Conservation (phyloP, 2,113 vertebrate genomes). For the Aleadryas rufinucha region DNA sequence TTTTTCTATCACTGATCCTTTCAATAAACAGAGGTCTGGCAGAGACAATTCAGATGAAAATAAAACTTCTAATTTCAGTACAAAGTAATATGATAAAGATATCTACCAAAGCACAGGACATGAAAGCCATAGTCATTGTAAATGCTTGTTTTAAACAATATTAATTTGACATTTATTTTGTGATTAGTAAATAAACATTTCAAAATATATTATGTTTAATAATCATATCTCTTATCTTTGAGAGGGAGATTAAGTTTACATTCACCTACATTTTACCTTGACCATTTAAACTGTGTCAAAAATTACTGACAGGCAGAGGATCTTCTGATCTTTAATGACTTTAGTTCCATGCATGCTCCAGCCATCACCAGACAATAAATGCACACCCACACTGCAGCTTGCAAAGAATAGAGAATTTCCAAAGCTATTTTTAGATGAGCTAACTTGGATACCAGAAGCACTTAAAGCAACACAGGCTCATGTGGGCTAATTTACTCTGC, state of each 20-base stretch:
- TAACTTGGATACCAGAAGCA: not conserved
- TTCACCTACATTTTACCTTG: not conserved
- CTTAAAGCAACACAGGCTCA: not conserved
- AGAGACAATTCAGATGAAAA: not conserved
- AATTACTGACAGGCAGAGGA: not conserved
- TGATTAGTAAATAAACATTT: not conserved
- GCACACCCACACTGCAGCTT: not conserved
- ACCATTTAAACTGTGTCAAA: not conserved
- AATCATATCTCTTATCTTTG: not conserved
- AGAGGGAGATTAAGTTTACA: not conserved
- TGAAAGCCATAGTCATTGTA: not conserved
- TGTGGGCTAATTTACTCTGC: not conserved
- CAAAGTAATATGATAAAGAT: not conserved
- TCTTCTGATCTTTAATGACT: not conserved
- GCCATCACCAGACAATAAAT: not conserved
- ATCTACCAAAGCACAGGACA: not conserved
- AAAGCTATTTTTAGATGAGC: constrained; percentile 1
- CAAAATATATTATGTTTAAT: not conserved
- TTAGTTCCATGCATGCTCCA: not conserved
- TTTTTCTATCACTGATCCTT: not conserved
- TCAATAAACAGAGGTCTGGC: not conserved
- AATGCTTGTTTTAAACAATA: not conserved
- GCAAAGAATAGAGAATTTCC: not conserved
- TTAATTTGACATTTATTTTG: not conserved
- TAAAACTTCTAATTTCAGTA: not conserved